Conservation (phyloP, 1,140 invertebrate genomes). For the Choristoneura fumiferana region DNA sequence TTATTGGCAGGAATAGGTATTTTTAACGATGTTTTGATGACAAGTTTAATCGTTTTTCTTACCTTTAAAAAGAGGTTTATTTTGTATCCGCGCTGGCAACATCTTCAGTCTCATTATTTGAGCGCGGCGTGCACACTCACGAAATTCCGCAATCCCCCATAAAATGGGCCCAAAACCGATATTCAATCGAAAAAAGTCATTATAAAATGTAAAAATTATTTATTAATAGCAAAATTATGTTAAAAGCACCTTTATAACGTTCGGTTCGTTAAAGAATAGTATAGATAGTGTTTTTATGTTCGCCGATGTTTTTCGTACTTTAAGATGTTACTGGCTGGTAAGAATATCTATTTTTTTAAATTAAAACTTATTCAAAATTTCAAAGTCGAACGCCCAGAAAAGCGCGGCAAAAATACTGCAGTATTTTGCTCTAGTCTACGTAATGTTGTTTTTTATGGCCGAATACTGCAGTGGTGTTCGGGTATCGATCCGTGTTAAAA, state of each 20-base stretch:
- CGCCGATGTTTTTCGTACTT: constrained; percentile 19
- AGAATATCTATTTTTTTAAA: constrained; percentile 23
- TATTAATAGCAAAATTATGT: constrained; percentile 30
- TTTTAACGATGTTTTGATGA: not conserved
- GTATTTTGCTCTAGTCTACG: not conserved
- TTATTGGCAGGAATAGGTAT: too few species aligned
- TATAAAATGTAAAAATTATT: constrained; percentile 30
- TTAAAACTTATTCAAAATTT: constrained; percentile 2
- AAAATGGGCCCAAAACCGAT: constrained; percentile 36
- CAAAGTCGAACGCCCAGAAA: not conserved
- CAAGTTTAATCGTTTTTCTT: not conserved
- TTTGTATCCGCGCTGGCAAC: constrained; percentile 26
- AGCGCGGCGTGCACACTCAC: constrained; percentile 32
- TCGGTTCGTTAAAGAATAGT: constrained; percentile 22
- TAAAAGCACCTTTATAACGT: constrained; percentile 33
- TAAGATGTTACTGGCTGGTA: constrained; percentile 35
- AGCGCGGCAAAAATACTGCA: constrained; percentile 9
- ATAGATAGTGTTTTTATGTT: constrained; percentile 28
- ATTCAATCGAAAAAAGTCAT: constrained; percentile 27
- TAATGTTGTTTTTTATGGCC: not conserved
- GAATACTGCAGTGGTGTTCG: not conserved
- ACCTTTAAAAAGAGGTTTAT: constrained; percentile 17
- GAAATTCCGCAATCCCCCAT: constrained; percentile 23
- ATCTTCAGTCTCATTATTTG: constrained; percentile 31
- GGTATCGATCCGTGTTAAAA: not conserved